These are phyloP conservation scores for Uloborus plumipes DNA, from an alignment of 2,888 invertebrate genomes.

Conservation along the genomic window DNA sequence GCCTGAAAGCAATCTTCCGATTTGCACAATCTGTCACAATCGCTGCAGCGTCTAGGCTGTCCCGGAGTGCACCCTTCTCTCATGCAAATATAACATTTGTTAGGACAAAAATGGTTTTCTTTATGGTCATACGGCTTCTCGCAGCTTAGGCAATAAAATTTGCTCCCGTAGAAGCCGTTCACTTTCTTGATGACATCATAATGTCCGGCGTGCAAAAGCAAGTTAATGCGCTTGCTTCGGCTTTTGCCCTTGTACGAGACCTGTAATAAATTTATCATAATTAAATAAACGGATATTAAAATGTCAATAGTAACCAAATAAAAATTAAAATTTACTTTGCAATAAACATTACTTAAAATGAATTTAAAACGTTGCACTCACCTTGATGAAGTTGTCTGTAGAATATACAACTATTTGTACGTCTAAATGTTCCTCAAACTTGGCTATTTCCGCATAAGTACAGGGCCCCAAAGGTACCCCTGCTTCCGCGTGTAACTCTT, in stretches of 20 bases:
- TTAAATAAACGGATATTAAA: no score
- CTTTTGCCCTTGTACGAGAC: neutral
- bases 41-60: neutral
- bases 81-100: neutral
- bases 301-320: no score
- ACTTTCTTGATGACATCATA: slow-evolving; percentile 8
- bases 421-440: no score
- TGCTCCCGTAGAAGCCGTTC: neutral
- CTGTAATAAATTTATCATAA: no score
- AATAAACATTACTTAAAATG: no score
- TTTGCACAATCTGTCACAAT: slow-evolving; percentile 2
- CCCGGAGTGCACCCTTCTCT: neutral
- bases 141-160: neutral
- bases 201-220: neutral
- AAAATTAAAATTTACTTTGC: no score
- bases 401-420: no score
- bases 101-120: neutral
- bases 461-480: no score
- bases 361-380: no score
- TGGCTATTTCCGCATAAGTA: no score
- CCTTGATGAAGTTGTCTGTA: no score
- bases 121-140: neutral
- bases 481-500: no score
- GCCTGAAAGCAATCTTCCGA: neutral
- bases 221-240: neutral